Percentiles rank a stretch among this genome's conserved stretches.
Evolutionary conservation across 2,888 invertebrate species (phyloP).

Genomic region (Yponomeuta plumbellus): DNA sequence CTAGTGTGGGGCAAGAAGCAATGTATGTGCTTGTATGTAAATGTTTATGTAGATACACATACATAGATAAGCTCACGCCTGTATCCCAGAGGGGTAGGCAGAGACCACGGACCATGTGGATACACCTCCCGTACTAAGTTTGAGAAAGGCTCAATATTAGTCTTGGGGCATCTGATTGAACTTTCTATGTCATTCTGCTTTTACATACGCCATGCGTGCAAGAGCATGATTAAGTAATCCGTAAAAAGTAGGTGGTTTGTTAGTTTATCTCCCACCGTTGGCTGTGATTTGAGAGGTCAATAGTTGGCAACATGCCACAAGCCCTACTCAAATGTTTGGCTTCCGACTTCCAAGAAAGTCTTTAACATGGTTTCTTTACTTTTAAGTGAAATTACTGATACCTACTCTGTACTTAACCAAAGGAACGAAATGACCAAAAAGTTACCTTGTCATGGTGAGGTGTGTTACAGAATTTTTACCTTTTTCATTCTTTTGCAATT

Average conservation of each 20-base stretch:
- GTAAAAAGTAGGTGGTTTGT: slow-evolving; percentile 22
- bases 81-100: no score
- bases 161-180: neutral
- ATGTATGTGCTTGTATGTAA: no score
- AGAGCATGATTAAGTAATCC: slow-evolving; percentile 19
- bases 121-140: no score
- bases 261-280: slow-evolving; percentile 27
- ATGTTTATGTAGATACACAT: no score
- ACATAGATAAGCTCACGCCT: no score
- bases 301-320: slow-evolving; percentile 30
- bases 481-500: no score
- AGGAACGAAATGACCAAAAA: neutral
- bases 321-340: slow-evolving; percentile 19
- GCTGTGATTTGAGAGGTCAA: slow-evolving; percentile 32
- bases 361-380: neutral
- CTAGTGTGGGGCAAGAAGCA: no score
- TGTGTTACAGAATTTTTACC: no score
- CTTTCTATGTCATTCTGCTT: neutral
- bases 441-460: no score
- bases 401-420: neutral
- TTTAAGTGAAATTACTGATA: neutral
- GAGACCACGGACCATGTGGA: no score
- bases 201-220: slow-evolving; percentile 21
- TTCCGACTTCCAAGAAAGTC: neutral
- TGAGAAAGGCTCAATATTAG: no score